Percentiles rank a stretch among this genome's conserved stretches.
These are phyloP conservation scores for Abrostola tripartita DNA, from an alignment of 2,888 invertebrate species.

Conservation along the genomic window DNA sequence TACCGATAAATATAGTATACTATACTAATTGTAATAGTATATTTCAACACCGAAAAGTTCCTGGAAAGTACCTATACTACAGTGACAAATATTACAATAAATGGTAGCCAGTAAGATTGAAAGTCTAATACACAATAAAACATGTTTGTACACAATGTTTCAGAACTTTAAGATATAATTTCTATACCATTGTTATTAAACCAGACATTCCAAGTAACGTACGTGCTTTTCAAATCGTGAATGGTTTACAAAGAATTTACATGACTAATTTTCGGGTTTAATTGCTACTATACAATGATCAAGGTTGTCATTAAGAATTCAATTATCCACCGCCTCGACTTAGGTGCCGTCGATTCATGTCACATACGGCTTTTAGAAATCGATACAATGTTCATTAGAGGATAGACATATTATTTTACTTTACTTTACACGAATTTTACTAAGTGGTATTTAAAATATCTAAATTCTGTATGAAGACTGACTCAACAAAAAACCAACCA, in stretches of 20 bases:
- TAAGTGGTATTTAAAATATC: no score
- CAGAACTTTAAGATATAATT: constrained; percentile 4
- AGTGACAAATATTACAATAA: no score
- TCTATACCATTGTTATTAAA: constrained; percentile 4
- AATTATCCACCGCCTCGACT: constrained; percentile 20
- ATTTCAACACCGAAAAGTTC: constrained; percentile 23
- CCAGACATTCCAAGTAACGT: constrained; percentile 10
- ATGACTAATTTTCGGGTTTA: constrained; percentile 34
- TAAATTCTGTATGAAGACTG: no score
- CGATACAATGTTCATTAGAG: no score
- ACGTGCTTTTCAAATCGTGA: constrained; percentile 7
- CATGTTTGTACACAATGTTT: no score
- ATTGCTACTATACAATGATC: constrained; percentile 30
- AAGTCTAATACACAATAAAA: not conserved
- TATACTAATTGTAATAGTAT: no score
- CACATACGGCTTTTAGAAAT: no score
- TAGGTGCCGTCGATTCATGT: no score
- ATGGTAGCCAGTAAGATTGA: not conserved
- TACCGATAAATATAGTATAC: no score
- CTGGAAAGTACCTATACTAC: not conserved
- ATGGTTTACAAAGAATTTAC: constrained; percentile 22
- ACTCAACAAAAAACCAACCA: no score
- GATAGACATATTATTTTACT: no score
- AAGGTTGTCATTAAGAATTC: constrained; percentile 28
- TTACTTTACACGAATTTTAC: no score